phyloP scores from a whole-genome alignment of 2,888 invertebrate species.

The Phalangium opilio region DNA sequence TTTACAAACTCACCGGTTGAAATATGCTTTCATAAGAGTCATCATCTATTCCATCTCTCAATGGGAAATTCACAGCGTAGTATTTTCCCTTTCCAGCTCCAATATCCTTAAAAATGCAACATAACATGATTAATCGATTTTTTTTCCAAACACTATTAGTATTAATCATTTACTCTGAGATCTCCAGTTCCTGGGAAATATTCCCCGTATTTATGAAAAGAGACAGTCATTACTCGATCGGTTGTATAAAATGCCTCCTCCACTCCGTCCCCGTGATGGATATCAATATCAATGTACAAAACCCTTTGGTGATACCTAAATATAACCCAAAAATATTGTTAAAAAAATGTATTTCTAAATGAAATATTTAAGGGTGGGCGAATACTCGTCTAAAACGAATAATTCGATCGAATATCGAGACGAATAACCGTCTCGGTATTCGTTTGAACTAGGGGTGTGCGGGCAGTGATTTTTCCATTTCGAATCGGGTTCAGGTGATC shows the following conservation, averaged over 20 bases:
- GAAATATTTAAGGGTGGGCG: no score
- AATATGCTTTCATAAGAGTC: conserved; percentile 83
- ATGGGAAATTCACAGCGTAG: conserved; percentile 96
- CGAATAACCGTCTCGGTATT: no score
- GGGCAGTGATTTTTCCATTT: no score
- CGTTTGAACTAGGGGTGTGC: no score
- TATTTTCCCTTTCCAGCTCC: conserved; percentile 73
- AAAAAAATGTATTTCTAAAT: no score
- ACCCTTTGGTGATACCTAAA: conserved; percentile 78
- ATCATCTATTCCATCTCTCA: conserved; percentile 97
- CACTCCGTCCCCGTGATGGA: conserved; percentile 98
- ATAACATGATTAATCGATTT: no score
- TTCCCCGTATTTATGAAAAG: conserved; percentile 98
- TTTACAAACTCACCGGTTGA: conserved; percentile 74
- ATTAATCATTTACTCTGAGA: conserved; percentile 39
- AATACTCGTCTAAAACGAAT: no score
- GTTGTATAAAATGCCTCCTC: conserved; percentile 99
- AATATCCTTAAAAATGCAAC: no score
- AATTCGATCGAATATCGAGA: no score
- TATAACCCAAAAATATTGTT: neutral
- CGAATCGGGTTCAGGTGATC: no score
- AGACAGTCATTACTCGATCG: conserved; percentile 98
- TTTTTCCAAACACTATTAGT: no score
- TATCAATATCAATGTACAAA: conserved; percentile 96
- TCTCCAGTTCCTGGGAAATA: conserved; percentile 95